Conservation (phyloP, 2,888 invertebrate species). For the Epinotia nisella region DNA sequence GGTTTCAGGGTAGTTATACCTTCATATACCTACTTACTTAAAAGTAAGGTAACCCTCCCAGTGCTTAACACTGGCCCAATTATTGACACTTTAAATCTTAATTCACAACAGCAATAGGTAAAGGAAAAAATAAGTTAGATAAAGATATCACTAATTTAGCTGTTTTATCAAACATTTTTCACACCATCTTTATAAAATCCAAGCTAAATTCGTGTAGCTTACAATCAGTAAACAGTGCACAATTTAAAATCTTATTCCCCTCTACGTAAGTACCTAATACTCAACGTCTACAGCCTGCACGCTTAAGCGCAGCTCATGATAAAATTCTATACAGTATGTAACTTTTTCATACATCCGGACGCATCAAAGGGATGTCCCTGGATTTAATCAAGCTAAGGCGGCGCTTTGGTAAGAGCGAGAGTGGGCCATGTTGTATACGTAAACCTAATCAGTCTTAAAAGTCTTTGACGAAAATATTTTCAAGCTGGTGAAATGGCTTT, state of each 20-base stretch:
- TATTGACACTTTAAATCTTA: too few species aligned
- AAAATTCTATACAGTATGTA: slow-evolving; percentile 43
- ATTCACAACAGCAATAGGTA: too few species aligned
- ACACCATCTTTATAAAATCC: background rate
- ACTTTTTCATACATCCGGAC: slow-evolving; percentile 36
- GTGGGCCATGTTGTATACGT: background rate
- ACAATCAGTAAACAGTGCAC: slow-evolving; percentile 3
- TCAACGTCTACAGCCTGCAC: background rate
- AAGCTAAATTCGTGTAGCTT: background rate
- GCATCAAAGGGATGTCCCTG: slow-evolving; percentile 40
- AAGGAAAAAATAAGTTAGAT: background rate
- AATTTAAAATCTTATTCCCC: slow-evolving; percentile 18
- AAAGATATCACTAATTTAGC: background rate
- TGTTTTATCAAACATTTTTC: background rate
- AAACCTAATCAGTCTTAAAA: too few species aligned
- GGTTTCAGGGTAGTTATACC: too few species aligned
- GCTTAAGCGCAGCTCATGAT: slow-evolving; percentile 36
- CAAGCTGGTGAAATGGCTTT: too few species aligned
- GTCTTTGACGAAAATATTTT: too few species aligned
- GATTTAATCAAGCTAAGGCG: slow-evolving; percentile 37
- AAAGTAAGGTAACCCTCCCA: too few species aligned
- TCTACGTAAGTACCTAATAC: background rate
- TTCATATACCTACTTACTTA: too few species aligned
- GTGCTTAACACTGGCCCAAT: too few species aligned
- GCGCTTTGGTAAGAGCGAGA: background rate